A percentile compares a stretch with the other conserved stretches of the same genome.
Evolutionary conservation across 2,888 invertebrate genomes (phyloP).

Genomic region (Netelia fuscicornis): DNA sequence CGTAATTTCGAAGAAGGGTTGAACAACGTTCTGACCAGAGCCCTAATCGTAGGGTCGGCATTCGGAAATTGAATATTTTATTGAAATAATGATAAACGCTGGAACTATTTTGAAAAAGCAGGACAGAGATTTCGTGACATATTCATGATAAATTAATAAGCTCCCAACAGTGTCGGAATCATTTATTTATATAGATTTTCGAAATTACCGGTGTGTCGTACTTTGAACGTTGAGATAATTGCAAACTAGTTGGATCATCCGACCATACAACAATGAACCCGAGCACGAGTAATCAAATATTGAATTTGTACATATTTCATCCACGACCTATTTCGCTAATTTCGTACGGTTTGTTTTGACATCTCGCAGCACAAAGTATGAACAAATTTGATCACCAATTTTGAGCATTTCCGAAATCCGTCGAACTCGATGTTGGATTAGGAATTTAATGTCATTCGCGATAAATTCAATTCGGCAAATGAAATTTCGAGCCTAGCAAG

Average conservation of each 20-base stretch:
- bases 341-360: neutral
- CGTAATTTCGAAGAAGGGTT: neutral
- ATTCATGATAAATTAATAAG: neutral
- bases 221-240: neutral
- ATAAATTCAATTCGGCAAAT: neutral
- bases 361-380: neutral
- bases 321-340: neutral
- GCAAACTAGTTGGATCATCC: neutral
- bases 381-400: neutral
- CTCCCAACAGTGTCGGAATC: neutral
- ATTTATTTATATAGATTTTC: neutral
- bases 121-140: neutral
- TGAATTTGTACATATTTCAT: neutral
- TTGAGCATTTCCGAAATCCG: neutral
- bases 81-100: neutral
- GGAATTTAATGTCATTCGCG: neutral
- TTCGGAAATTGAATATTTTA: neutral
- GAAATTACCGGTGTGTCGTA: neutral
- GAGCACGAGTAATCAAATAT: neutral
- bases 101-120: neutral
- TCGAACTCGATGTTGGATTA: neutral
- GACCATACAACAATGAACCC: neutral
- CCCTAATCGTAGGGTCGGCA: neutral
- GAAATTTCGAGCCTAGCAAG: neutral
- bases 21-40: neutral